Evolutionary conservation across 2,797 vertebrate species (phyloP), one percentile per base, ranked within the genome.

Genomic region (Anolis apletophallus): DNA sequence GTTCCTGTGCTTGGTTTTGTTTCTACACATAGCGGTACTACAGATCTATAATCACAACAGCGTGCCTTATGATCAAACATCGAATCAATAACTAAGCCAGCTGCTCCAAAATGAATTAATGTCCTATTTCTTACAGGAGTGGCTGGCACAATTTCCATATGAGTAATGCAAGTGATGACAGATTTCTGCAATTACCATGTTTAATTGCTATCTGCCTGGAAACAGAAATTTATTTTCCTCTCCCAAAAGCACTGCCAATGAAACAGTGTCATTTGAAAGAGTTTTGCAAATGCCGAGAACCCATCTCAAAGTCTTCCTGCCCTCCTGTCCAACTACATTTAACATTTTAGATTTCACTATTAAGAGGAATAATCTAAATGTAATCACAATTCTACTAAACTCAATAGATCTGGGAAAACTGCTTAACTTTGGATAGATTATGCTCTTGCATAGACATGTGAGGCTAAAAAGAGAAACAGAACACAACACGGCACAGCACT

Each of bases 241-340:
- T 84, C 5, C 40, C 13, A 12, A 87, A 3, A 14, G 85, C 82
- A 76, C 1, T 40, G 1, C 3, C 57, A 36, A 71, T 0, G 14
- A 92, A 90, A 85, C 59, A 19, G 4, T 3, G 17, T 54, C 12
- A n/a, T 50, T 46, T 61, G 81, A 26, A 40, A 73, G 29, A 50
- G 46, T n/a, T 74, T n/a, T 78, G 61, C 32, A 68, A 71, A 71
- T 46, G 50, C 12, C 17, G 17, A 46, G 54, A 52, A 54, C 11
- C 84, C 2, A 55, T 67, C 59, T 68, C n/a, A 55, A 40, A 64
- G 61, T 1, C 10, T 59, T 59, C 57, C 29, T 64, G 61, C 26
- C 26, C 26, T 12, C 61, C 26, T 64, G 26, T 64, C 61, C 26
- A 21, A 17, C 32, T 14, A n/a, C 46, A 5, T 54, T 77, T 54